These are phyloP conservation scores for Drosophila subpulchrella DNA, from an alignment of 1,140 invertebrate species.

Conservation along the genomic window DNA sequence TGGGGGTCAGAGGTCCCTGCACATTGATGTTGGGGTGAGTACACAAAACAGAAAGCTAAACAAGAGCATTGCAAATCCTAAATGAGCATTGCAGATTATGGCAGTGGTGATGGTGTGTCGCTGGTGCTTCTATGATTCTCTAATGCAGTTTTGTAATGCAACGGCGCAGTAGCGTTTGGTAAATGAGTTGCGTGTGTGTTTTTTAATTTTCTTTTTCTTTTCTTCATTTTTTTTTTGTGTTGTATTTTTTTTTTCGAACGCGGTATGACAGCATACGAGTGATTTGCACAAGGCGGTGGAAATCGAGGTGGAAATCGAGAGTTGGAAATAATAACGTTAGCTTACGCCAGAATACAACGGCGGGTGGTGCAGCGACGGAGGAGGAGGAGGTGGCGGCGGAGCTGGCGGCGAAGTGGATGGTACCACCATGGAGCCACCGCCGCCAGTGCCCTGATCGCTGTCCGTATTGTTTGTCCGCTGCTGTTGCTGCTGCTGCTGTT, in stretches of 20 bases:
- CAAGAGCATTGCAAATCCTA: constrained; percentile 9
- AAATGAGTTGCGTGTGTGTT: constrained; percentile 13
- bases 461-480: constrained; percentile 12
- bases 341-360: constrained; percentile 83
- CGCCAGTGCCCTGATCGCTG: constrained; percentile 18
- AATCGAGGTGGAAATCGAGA: constrained; percentile 29
- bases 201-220: background rate
- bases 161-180: constrained; percentile 9
- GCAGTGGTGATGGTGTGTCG: constrained; percentile 1
- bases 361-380: constrained; percentile 69
- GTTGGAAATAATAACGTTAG: constrained; percentile 51
- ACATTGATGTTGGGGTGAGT: constrained; percentile 3
- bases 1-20: background rate
- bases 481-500: constrained; percentile 26
- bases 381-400: constrained; percentile 33
- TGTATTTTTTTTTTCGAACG: constrained; percentile 15
- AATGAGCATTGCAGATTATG: constrained; percentile 10
- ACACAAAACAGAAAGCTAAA: constrained; percentile 10
- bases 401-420: constrained; percentile 20
- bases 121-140: constrained; percentile 1
- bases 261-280: constrained; percentile 22
- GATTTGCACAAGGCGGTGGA: constrained; percentile 25
- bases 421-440: background rate
- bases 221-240: background rate
- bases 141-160: constrained; percentile 4